Percentiles rank a stretch among this genome's conserved stretches.
Conservation (phyloP, 2,113 vertebrate species). For the Neodontobutis hainanensis region DNA sequence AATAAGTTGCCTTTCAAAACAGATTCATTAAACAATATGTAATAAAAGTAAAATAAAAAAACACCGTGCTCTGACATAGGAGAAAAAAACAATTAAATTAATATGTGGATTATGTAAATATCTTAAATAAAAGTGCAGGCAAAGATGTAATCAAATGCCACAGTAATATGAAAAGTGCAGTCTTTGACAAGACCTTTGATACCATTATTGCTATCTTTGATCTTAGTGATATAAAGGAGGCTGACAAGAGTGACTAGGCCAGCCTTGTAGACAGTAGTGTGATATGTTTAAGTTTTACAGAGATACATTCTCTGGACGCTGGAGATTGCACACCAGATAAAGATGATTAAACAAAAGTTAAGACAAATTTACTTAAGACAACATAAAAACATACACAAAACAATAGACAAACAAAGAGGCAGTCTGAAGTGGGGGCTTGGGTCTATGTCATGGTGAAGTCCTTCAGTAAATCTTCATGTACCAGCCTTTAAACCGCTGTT, state of each 20-base stretch:
- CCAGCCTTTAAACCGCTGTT: conserved; percentile 61
- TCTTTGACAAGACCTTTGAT: conserved; percentile 56
- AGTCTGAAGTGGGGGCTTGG: conserved; percentile 47
- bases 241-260: conserved; percentile 30
- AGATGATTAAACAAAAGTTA: conserved; percentile 15
- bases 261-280: conserved; percentile 51
- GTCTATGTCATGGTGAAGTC: conserved; percentile 65
- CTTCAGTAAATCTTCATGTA: conserved; percentile 52
- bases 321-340: conserved; percentile 38
- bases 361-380: conserved; percentile 19
- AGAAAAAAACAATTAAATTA: conserved; percentile 51
- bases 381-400: conserved; percentile 40
- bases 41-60: conserved; percentile 50
- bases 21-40: conserved; percentile 21
- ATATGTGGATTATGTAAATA: conserved; percentile 29
- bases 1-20: conserved; percentile 34
- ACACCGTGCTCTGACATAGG: conserved; percentile 51
- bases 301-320: conserved; percentile 40
- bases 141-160: conserved; percentile 44
- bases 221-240: conserved; percentile 41
- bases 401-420: conserved; percentile 59
- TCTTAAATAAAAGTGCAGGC: conserved; percentile 42
- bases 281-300: conserved; percentile 43
- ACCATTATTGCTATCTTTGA: conserved; percentile 52
- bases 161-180: conserved; percentile 45